A percentile compares a stretch with the other conserved stretches of the same genome.
Conservation (phyloP, 64 coral and sea anemone genomes). For the Actinia tenebrosa region DNA sequence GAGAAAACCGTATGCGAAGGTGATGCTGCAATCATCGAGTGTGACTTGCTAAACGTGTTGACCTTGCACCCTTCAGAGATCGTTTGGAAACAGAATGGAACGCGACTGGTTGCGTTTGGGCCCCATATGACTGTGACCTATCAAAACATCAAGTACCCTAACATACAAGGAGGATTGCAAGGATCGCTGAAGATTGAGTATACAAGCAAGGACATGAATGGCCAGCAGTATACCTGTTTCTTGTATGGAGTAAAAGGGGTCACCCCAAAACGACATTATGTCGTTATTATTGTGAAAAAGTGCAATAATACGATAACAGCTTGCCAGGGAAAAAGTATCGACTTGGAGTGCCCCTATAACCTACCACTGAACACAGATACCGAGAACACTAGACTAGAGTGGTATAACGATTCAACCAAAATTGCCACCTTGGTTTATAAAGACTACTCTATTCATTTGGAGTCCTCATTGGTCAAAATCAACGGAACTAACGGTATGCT, state of each 20-base stretch:
- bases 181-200: not conserved
- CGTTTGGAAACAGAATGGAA: not conserved
- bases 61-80: fast-evolving
- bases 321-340: not conserved
- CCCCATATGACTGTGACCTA: not conserved
- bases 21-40: not conserved
- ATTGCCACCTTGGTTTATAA: too few species aligned
- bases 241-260: not conserved
- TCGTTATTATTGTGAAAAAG: not conserved
- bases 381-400: not conserved
- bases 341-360: not conserved
- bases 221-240: not conserved
- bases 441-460: too few species aligned
- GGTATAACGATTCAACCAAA: not conserved
- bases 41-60: not conserved
- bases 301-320: not conserved
- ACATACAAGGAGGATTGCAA: not conserved
- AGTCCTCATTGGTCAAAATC: not conserved
- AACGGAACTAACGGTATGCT: not conserved
- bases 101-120: not conserved
- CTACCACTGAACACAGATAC: not conserved
- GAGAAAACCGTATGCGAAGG: not conserved
- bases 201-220: not conserved
- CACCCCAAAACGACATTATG: not conserved
- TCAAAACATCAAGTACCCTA: not conserved